Percentiles rank a stretch among this genome's conserved stretches.
These are phyloP conservation scores for Ancistrus triradiatus DNA, from an alignment of 2,113 vertebrate genomes.

Conservation along the genomic window DNA sequence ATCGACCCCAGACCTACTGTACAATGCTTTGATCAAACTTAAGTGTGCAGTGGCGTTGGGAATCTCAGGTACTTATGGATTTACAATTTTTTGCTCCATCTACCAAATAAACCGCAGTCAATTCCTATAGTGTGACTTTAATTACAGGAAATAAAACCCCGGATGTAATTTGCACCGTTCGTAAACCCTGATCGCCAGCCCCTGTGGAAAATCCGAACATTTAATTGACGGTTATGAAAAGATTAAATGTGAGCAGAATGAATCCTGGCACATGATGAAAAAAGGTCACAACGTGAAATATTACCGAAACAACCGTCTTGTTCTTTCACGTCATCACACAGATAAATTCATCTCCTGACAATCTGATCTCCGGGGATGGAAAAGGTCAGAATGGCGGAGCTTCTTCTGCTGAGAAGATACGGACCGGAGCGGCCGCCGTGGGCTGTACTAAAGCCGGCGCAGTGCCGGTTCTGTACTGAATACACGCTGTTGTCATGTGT, in stretches of 20 bases:
- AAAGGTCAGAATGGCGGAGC: slow-evolving; percentile 29
- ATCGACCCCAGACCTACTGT: too few relatives aligned
- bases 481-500: slow-evolving; percentile 40
- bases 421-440: background rate
- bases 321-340: background rate
- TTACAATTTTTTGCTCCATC: too few relatives aligned
- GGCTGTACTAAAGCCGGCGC: slow-evolving; percentile 27
- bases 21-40: too few relatives aligned
- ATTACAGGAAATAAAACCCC: too few relatives aligned
- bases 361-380: slow-evolving; percentile 14
- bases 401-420: background rate
- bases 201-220: too few relatives aligned
- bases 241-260: background rate
- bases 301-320: background rate
- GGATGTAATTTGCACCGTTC: too few relatives aligned
- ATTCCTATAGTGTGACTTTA: too few relatives aligned
- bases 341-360: slow-evolving; percentile 33
- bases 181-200: too few relatives aligned
- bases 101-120: too few relatives aligned
- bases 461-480: slow-evolving; percentile 31
- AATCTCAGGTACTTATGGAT: too few relatives aligned
- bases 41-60: too few relatives aligned
- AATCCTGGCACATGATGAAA: background rate
- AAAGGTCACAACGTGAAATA: slow-evolving; percentile 1
- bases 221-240: too few relatives aligned